Conservation (phyloP, 2,888 invertebrate genomes). For the Oscheius onirici region DNA sequence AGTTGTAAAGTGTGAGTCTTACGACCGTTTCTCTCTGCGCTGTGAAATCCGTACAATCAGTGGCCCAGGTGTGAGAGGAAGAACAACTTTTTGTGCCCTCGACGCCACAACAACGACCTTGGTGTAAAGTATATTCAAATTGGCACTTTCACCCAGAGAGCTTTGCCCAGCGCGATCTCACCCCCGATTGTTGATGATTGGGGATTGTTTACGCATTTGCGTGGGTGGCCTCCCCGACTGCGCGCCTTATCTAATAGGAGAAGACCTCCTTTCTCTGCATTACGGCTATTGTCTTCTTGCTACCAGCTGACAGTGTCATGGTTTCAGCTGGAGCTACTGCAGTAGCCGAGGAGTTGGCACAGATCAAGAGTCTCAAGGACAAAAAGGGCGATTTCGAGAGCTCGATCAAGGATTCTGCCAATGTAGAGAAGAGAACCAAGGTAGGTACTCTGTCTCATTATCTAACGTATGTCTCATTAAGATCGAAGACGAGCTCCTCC, state of each 20-base stretch:
- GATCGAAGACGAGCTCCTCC: slow-evolving; percentile 60
- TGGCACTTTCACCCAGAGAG: not conserved
- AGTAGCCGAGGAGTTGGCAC: slow-evolving; percentile 67
- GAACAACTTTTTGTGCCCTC: too few species aligned
- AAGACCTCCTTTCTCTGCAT: slow-evolving; percentile 27
- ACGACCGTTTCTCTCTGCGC: not conserved
- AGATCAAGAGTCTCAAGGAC: slow-evolving; percentile 59
- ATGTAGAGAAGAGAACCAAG: slow-evolving; percentile 53
- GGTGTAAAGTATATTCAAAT: too few species aligned
- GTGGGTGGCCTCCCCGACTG: slow-evolving; percentile 22
- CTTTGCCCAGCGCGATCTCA: not conserved
- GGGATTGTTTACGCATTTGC: slow-evolving; percentile 29
- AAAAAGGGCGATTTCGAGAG: slow-evolving; percentile 67
- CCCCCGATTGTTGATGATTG: slow-evolving; percentile 29
- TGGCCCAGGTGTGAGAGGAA: not conserved
- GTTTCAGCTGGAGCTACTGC: slow-evolving; percentile 61
- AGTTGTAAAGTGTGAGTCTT: slow-evolving; percentile 86
- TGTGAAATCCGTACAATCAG: not conserved
- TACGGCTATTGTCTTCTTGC: slow-evolving; percentile 14
- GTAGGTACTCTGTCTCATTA: slow-evolving; percentile 24
- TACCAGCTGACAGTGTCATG: slow-evolving; percentile 28
- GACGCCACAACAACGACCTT: too few species aligned
- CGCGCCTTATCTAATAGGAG: slow-evolving; percentile 30
- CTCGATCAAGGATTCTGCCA: slow-evolving; percentile 58
- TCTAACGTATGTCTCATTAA: slow-evolving; percentile 23